Evolutionary conservation across 2,797 vertebrate species (phyloP), one percentile per base, ranked within the genome.

Genomic region (Synaphobranchus kaupii): DNA sequence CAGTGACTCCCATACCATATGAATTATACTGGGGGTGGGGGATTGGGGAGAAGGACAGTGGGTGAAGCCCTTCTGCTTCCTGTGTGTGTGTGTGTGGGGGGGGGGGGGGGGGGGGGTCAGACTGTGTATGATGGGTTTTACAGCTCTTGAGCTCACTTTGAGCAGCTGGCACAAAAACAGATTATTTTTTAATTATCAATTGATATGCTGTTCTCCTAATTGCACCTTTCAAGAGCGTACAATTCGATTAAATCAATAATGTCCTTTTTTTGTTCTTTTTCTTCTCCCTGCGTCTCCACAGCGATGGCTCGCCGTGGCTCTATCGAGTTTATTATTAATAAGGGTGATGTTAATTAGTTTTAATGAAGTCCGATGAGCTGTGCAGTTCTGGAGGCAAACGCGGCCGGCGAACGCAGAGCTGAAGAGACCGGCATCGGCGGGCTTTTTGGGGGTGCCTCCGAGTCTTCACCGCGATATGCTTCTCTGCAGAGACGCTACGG

Each of bases 141-240:
- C 22, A 39, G 22, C 44, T 80, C 34, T 15, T 47, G 39, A 10
- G 44, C 22, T 47, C 20, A 80, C 20, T 48, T 17, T 48, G 44
- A 50, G 73, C 73, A 50, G 47, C 44, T 47, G 78, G 44, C 12
- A 47, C 78, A 47, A 81, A n/a, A 81, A 50, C 47, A 3, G 44
- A 81, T 81, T 81, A 81, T 81, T 81, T 81, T 81, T 81, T 50
- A 50, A 81, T 81, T 81, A 81, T 81, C 78, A 81, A 81, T 81
- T 8, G 17, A 50, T 81, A 47, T 25, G 78, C 28, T 81, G 78
- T 81, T 81, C 47, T 81, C 22, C 50, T 50, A 81, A 81, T 81
- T 81, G 47, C 50, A 81, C 78, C 44, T 50, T 81, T 81, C 10
- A 81, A 81, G 3, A 50, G 20, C 4, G 47, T 81, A 81, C 78